A percentile compares a stretch with the other conserved stretches of the same genome.
These are phyloP conservation scores for Trilocha varians DNA, from an alignment of 2,888 invertebrate genomes.

Conservation along the genomic window DNA sequence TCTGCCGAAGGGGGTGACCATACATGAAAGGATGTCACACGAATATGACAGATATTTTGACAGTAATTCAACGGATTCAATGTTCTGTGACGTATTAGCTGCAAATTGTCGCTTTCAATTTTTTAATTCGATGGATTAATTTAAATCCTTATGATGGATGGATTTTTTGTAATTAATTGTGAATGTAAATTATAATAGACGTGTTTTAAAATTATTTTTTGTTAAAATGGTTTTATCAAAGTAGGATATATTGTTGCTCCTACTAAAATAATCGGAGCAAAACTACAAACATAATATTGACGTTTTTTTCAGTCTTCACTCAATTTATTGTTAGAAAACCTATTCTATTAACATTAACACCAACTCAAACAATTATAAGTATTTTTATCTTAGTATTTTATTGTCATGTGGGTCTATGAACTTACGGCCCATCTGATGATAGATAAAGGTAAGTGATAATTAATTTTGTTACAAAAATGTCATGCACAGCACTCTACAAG, in stretches of 20 bases:
- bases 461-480: too few species aligned
- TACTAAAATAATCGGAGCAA: neutral
- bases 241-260: neutral
- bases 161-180: neutral
- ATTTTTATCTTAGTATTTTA: too few species aligned
- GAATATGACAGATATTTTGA: conserved; percentile 72
- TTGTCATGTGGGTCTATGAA: too few species aligned
- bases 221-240: neutral
- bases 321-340: too few species aligned
- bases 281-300: neutral
- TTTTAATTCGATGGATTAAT: conserved; percentile 15
- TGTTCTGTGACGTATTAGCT: conserved; percentile 26
- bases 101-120: conserved; percentile 35
- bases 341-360: too few species aligned
- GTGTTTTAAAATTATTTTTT: neutral
- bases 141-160: conserved; percentile 1
- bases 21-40: conserved; percentile 63
- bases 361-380: too few species aligned
- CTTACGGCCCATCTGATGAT: too few species aligned
- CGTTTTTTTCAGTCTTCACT: too few species aligned
- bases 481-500: too few species aligned
- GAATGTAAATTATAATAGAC: neutral
- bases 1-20: conserved; percentile 61
- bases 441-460: too few species aligned
- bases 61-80: conserved; percentile 66